Evolutionary conservation across 2,113 vertebrate genomes (phyloP).

Genomic region (Balaenoptera acutorostrata): DNA sequence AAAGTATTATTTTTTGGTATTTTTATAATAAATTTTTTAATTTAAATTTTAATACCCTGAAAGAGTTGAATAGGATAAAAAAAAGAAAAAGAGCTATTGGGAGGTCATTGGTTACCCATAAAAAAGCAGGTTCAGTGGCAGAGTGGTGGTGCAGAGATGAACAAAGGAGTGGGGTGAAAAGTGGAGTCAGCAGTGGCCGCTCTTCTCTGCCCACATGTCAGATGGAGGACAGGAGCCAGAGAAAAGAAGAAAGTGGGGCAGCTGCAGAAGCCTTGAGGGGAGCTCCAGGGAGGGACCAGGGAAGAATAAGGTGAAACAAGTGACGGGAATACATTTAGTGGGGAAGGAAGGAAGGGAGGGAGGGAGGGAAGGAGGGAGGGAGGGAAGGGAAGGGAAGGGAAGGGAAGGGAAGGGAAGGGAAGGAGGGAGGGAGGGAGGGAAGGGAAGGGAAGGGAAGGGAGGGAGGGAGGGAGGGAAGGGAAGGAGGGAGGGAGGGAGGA

Average conservation of each 20-base stretch:
- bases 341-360: too few relatives aligned
- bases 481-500: too few relatives aligned
- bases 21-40: neutral
- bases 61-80: neutral
- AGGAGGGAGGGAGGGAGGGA: too few relatives aligned
- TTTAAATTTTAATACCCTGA: neutral
- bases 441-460: accelerated
- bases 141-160: neutral
- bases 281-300: neutral
- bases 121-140: neutral
- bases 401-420: too few relatives aligned
- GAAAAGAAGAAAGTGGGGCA: neutral
- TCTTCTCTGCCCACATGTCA: neutral
- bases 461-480: neutral
- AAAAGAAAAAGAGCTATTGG: neutral
- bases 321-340: neutral
- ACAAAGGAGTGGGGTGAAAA: neutral
- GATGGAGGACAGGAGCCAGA: neutral
- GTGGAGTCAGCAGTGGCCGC: neutral
- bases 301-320: neutral
- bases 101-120: neutral
- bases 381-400: too few relatives aligned
- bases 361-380: too few relatives aligned
- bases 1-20: neutral
- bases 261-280: neutral